These are phyloP conservation scores for Willisornis vidua DNA, from an alignment of 2,113 vertebrate species.

Conservation along the genomic window DNA sequence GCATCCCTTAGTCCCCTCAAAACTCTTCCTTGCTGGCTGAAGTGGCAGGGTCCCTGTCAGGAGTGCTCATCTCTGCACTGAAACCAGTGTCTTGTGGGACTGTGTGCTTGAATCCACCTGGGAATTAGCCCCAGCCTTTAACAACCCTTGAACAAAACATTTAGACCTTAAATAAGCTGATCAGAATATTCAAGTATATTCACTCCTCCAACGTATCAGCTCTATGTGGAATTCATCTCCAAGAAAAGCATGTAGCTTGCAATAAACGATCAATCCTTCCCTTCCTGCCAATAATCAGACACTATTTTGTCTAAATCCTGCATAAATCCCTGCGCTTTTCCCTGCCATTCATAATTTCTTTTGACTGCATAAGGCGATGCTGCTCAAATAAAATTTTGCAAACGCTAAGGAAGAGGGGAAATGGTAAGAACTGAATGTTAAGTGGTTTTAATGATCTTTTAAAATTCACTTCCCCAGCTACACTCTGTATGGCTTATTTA, in stretches of 20 bases:
- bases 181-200: neutral
- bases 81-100: rapidly evolving
- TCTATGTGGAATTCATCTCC: neutral
- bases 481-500: slow-evolving; percentile 19
- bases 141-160: neutral
- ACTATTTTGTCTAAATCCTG: neutral
- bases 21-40: neutral
- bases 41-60: neutral
- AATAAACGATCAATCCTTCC: neutral
- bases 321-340: neutral
- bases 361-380: neutral
- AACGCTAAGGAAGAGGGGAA: neutral
- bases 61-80: neutral
- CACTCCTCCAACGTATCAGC: neutral
- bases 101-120: neutral
- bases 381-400: neutral
- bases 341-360: neutral
- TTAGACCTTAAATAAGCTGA: neutral
- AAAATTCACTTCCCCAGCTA: slow-evolving; percentile 21
- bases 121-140: neutral
- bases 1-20: neutral
- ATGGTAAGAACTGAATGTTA: slow-evolving; percentile 36
- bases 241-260: neutral
- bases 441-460: slow-evolving; percentile 38
- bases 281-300: neutral